Conservation (phyloP, 2,113 vertebrate genomes). For the Cephalopterus ornatus region DNA sequence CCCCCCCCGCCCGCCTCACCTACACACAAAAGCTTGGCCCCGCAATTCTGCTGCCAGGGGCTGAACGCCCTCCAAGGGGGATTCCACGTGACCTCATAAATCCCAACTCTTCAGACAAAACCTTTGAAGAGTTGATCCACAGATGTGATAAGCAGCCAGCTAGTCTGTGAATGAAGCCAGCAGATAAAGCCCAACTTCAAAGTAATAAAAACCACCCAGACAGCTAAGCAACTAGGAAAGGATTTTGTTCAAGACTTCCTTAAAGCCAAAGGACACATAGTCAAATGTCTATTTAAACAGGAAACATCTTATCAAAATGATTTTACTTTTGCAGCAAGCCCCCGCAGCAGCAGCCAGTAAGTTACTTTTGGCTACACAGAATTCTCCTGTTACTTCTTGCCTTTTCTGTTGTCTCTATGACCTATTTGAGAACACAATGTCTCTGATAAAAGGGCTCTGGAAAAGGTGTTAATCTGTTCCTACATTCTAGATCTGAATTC, state of each 20-base stretch:
- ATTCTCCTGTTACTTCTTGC: neutral
- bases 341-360: neutral
- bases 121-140: constrained; percentile 55
- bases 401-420: neutral
- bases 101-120: constrained; percentile 36
- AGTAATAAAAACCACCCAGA: constrained; percentile 45
- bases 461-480: constrained; percentile 44
- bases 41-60: neutral
- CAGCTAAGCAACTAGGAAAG: constrained; percentile 13
- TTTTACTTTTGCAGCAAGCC: constrained; percentile 9
- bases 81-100: constrained; percentile 47
- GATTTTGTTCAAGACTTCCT: constrained; percentile 9
- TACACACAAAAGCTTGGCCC: constrained; percentile 11
- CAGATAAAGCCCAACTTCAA: constrained; percentile 53
- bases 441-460: constrained; percentile 13
- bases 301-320: constrained; percentile 42
- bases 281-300: constrained; percentile 44
- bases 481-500: constrained; percentile 30
- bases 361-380: neutral
- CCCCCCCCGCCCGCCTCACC: neutral
- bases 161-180: constrained; percentile 45
- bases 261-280: constrained; percentile 26
- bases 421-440: neutral
- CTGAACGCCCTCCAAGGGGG: neutral
- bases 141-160: constrained; percentile 57